Conservation (phyloP, 2,888 invertebrate genomes). For the Podotricha telesiphe region DNA sequence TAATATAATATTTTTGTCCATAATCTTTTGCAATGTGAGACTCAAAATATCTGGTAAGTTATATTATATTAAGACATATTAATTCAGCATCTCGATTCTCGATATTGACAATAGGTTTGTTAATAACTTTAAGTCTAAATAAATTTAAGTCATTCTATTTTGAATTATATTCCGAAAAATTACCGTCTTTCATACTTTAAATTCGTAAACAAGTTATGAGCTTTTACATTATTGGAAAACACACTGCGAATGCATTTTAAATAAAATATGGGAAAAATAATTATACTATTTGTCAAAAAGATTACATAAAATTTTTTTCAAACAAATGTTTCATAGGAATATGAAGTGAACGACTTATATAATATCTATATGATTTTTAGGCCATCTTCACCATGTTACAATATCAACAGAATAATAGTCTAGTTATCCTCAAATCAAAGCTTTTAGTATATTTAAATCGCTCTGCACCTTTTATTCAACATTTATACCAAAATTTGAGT, state of each 20-base stretch:
- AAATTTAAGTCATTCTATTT: not conserved
- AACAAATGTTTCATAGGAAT: slow-evolving; percentile 16
- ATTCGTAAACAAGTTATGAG: not conserved
- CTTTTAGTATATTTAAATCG: slow-evolving; percentile 8
- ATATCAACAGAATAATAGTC: not conserved
- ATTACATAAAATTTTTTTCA: not conserved
- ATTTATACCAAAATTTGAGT: not conserved
- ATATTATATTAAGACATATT: not conserved
- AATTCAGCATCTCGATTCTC: not conserved
- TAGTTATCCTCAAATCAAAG: not conserved
- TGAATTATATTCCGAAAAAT: not conserved
- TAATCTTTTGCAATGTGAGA: not conserved
- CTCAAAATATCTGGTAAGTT: not conserved
- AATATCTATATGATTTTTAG: not conserved
- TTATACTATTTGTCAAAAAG: not conserved
- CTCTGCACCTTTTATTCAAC: not conserved
- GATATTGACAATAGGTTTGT: not conserved
- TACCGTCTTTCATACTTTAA: not conserved
- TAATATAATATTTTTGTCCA: not conserved
- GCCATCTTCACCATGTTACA: not conserved
- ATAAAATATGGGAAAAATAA: not conserved
- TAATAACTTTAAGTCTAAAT: not conserved
- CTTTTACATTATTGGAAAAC: too few species aligned
- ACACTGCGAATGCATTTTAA: too few species aligned
- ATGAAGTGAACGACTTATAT: not conserved